Evolutionary conservation across 1,140 invertebrate species (phyloP).

Genomic region (Calliphora vicina): DNA sequence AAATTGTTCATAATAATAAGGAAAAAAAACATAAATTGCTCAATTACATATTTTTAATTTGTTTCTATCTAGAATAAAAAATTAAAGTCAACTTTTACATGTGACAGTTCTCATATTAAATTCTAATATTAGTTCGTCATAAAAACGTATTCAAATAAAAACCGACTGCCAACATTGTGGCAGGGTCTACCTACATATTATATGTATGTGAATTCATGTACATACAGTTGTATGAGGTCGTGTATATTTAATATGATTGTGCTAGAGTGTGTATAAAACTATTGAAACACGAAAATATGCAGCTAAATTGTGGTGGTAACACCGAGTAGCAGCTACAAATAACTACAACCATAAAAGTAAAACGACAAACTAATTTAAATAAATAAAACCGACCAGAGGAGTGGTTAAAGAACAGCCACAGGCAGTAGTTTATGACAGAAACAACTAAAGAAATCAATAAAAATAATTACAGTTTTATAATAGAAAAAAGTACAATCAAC

Average conservation of each 20-base stretch:
- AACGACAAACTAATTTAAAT: not conserved
- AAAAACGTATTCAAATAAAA: not conserved
- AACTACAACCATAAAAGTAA: not conserved
- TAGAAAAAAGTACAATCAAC: not conserved
- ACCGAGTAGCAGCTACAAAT: not conserved
- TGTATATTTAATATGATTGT: not conserved
- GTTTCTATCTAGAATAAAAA: not conserved
- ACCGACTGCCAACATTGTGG: not conserved
- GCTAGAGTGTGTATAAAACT: too few species aligned
- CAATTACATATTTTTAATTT: not conserved
- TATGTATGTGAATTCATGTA: not conserved
- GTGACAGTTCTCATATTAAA: not conserved
- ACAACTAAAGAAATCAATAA: not conserved
- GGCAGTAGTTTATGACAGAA: too few species aligned
- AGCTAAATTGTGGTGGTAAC: not conserved
- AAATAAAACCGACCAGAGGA: not conserved
- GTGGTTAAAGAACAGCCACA: not conserved
- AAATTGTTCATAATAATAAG: not conserved
- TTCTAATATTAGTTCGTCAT: not conserved
- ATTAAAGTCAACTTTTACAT: not conserved
- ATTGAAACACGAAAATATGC: not conserved
- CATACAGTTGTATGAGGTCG: not conserved
- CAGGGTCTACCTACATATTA: not conserved
- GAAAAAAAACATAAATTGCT: not conserved
- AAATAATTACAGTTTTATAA: slow-evolving; percentile 15